phyloP scores from a whole-genome alignment of 2,797 vertebrate genomes.

The Falco biarmicus region DNA sequence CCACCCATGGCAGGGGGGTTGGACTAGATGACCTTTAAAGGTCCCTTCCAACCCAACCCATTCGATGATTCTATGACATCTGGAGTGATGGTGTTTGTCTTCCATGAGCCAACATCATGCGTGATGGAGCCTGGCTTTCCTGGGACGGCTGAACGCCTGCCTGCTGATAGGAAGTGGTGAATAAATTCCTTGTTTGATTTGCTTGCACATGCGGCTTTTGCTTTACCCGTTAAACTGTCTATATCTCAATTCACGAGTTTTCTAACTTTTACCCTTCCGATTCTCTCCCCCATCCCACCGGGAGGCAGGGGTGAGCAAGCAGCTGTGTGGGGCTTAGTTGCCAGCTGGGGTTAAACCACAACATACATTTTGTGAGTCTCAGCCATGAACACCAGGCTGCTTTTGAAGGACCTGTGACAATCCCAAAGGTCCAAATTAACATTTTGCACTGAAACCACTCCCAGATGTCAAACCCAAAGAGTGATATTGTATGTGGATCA shows the following conservation, averaged over 20 bases:
- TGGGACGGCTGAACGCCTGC: neutral
- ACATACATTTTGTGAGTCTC: neutral
- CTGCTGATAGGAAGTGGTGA: neutral
- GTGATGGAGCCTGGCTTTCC: neutral
- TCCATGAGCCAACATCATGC: neutral
- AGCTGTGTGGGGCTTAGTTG: neutral
- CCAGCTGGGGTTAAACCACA: neutral
- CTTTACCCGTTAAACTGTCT: neutral
- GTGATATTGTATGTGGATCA: neutral
- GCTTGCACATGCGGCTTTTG: neutral
- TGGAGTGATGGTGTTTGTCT: neutral
- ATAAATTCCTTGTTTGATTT: neutral
- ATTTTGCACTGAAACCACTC: neutral
- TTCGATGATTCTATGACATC: neutral
- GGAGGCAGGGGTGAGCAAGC: too few relatives aligned
- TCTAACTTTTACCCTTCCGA: neutral
- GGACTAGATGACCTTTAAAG: neutral
- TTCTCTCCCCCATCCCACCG: neutral
- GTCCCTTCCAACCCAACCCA: neutral
- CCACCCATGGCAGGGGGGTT: rapidly evolving
- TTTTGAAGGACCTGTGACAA: neutral
- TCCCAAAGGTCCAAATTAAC: neutral
- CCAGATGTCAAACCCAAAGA: neutral
- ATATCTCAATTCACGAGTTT: neutral
- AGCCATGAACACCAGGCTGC: neutral